A percentile compares a stretch with the other conserved stretches of the same genome.
Conservation (phyloP, 2,113 vertebrate genomes). For the Speoplatyrhinus poulsoni region DNA sequence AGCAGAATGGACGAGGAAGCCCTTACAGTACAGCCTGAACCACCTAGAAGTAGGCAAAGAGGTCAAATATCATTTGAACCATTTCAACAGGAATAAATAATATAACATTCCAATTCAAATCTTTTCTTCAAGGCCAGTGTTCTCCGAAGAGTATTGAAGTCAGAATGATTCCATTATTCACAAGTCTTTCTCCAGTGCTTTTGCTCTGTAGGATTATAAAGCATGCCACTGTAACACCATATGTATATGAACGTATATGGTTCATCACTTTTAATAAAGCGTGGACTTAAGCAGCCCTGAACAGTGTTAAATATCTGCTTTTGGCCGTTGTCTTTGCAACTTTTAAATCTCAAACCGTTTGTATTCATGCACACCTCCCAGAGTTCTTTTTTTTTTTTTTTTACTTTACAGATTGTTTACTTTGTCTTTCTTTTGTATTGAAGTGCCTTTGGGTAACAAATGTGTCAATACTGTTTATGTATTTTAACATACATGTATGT, state of each 20-base stretch:
- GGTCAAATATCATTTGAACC: neutral
- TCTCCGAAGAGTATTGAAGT: constrained; percentile 4
- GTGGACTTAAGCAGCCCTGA: neutral
- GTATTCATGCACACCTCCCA: neutral
- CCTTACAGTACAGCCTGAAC: no score
- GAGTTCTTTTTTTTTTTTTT: neutral
- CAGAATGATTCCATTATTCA: constrained; percentile 9
- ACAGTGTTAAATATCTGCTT: constrained; percentile 6
- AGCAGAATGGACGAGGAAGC: no score
- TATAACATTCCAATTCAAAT: constrained; percentile 12
- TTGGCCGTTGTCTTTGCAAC: neutral
- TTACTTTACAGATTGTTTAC: constrained; percentile 13
- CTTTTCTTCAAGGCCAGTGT: constrained; percentile 2
- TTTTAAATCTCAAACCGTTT: constrained; percentile 7
- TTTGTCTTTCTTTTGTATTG: constrained; percentile 23
- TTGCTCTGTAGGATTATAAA: constrained; percentile 3
- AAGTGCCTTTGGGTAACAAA: constrained; percentile 58
- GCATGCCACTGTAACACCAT: neutral
- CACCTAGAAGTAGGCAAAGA: neutral
- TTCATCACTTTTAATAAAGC: constrained; percentile 3
- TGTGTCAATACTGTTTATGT: constrained; percentile 22
- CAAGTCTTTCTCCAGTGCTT: constrained; percentile 7
- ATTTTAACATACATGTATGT: neutral
- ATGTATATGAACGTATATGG: no score
- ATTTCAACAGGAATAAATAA: neutral